A percentile compares a stretch with the other conserved stretches of the same genome.
These are phyloP conservation scores for Scaptomyza polygonia DNA, from an alignment of 2,888 invertebrate genomes.

Conservation along the genomic window DNA sequence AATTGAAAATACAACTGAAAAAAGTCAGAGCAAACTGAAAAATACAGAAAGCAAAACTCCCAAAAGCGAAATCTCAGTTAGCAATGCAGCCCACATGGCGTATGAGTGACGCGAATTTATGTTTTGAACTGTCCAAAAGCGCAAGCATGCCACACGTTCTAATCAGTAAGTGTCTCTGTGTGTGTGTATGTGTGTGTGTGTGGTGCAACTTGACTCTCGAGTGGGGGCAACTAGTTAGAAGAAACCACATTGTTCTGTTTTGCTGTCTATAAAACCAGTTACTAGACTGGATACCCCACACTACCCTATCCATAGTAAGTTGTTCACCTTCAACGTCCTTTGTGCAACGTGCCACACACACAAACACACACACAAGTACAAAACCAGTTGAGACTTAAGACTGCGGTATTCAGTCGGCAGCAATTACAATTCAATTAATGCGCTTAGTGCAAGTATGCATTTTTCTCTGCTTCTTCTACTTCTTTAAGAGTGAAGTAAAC, in stretches of 20 bases:
- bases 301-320: conserved; percentile 23
- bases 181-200: conserved; percentile 1
- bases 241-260: conserved; percentile 25
- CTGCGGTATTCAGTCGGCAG: conserved; percentile 29
- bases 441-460: conserved; percentile 64
- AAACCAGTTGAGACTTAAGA: conserved; percentile 63
- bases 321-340: conserved; percentile 78
- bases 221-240: conserved; percentile 41
- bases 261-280: conserved; percentile 40
- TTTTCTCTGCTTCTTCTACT: not conserved
- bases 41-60: conserved; percentile 1
- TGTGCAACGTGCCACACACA: conserved; percentile 20
- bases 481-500: conserved; percentile 53
- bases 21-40: not conserved
- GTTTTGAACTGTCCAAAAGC: conserved; percentile 56
- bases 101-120: conserved; percentile 80
- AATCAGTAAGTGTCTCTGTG: conserved; percentile 59
- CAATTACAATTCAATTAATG: conserved; percentile 80
- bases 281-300: not conserved
- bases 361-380: too few relatives aligned
- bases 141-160: conserved; percentile 73
- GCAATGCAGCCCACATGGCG: conserved; percentile 73
- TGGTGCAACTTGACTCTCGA: conserved; percentile 13
- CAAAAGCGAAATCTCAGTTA: conserved; percentile 44
- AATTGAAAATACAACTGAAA: conserved; percentile 25